Evolutionary conservation across 2,113 vertebrate genomes (phyloP).

Genomic region (Peucedramus taeniatus): DNA sequence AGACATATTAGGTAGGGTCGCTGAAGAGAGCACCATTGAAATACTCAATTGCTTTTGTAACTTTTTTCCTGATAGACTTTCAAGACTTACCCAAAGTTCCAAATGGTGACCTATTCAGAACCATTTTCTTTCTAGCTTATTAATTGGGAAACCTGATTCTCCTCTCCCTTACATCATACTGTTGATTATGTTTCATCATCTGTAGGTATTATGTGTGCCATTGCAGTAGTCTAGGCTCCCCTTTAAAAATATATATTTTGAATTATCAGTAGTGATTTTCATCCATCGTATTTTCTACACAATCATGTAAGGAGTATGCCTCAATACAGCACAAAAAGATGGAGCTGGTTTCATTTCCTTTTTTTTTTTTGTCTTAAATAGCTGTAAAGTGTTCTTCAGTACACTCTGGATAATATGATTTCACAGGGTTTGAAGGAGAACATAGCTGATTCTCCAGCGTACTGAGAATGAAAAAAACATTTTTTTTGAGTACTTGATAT

Average conservation of each 20-base stretch:
- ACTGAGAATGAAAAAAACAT: background rate
- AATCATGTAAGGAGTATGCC: conserved; percentile 47
- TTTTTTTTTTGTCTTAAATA: conserved; percentile 35
- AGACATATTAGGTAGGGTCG: conserved; percentile 74
- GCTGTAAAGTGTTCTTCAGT: conserved; percentile 49
- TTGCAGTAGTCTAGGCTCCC: conserved; percentile 56
- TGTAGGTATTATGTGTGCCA: conserved; percentile 54
- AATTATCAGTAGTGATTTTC: conserved; percentile 23
- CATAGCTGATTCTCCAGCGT: conserved; percentile 28
- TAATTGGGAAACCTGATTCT: conserved; percentile 37
- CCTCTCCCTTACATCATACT: conserved; percentile 4
- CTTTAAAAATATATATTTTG: conserved; percentile 38
- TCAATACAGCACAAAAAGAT: conserved; percentile 56
- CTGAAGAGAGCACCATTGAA: conserved; percentile 76
- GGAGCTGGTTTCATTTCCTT: conserved; percentile 56
- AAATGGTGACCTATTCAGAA: conserved; percentile 71
- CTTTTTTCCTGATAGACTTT: conserved; percentile 55
- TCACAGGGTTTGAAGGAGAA: conserved; percentile 42
- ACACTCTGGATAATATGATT: conserved; percentile 50
- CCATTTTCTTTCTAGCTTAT: conserved; percentile 44
- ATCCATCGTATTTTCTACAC: conserved; percentile 42
- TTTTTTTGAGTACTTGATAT: conserved; percentile 54
- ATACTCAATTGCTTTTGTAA: conserved; percentile 56
- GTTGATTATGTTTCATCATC: conserved; percentile 38
- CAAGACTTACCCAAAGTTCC: conserved; percentile 62